Evolutionary conservation across 2,113 vertebrate genomes (phyloP).

Genomic region (Chinchilla lanigera): DNA sequence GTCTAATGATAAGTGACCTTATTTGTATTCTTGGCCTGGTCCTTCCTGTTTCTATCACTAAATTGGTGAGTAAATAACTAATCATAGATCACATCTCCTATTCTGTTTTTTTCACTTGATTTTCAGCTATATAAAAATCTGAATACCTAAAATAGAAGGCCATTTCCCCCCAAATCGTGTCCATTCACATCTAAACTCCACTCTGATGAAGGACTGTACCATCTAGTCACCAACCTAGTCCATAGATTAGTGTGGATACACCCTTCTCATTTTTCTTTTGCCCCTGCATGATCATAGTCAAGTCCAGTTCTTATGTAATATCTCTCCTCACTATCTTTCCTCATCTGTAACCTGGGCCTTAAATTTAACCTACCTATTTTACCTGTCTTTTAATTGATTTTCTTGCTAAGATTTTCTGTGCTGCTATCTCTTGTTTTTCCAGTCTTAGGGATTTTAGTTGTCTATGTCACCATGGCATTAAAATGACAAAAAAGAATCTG

Average conservation of each 20-base stretch:
- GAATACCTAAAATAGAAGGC: neutral
- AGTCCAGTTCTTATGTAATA: neutral
- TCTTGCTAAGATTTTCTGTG: neutral
- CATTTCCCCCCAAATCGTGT: neutral
- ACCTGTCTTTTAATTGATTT: neutral
- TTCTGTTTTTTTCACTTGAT: neutral
- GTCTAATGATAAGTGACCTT: neutral
- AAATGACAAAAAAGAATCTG: neutral
- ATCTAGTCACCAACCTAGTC: neutral
- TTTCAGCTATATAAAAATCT: neutral
- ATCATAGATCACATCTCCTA: neutral
- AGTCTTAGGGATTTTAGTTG: constrained; percentile 10
- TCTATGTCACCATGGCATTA: neutral
- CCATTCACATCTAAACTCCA: neutral
- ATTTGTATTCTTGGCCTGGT: neutral
- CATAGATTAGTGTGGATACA: neutral
- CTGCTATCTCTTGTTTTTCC: neutral
- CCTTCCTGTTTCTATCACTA: neutral
- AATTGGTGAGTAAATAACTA: neutral
- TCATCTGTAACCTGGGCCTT: neutral
- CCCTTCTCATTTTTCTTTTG: neutral
- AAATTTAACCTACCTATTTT: neutral
- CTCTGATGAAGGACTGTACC: neutral
- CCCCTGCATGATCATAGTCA: neutral
- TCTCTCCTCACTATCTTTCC: neutral